Evolutionary conservation across 2,797 vertebrate species (phyloP).

Genomic region (Lepus oiostolus): DNA sequence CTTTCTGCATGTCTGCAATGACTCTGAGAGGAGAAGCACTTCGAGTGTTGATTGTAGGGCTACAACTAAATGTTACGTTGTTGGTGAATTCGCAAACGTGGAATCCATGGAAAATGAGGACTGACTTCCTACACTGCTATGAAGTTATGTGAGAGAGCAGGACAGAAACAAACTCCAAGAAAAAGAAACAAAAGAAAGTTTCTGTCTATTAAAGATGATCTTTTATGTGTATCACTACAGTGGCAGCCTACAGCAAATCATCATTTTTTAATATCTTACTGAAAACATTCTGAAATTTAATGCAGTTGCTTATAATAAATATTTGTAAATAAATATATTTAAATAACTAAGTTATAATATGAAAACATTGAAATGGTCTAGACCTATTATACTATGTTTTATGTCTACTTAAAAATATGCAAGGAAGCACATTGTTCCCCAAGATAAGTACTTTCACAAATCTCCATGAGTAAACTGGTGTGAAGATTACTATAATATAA

Average conservation of each 20-base stretch:
- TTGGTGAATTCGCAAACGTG: not conserved
- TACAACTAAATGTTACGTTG: not conserved
- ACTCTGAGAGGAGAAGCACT: not conserved
- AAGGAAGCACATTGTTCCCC: not conserved
- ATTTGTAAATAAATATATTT: not conserved
- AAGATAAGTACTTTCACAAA: not conserved
- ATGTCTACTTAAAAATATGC: slow-evolving; percentile 7
- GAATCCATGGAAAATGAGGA: not conserved
- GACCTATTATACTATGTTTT: not conserved
- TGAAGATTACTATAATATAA: not conserved
- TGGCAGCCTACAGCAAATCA: not conserved
- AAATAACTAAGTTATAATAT: not conserved
- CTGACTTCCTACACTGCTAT: not conserved
- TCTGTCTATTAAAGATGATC: not conserved
- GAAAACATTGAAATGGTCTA: not conserved
- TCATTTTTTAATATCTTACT: not conserved
- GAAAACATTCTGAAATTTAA: not conserved
- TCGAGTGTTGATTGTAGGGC: not conserved
- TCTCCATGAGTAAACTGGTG: not conserved
- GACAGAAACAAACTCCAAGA: not conserved
- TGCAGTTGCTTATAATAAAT: not conserved
- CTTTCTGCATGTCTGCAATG: not conserved
- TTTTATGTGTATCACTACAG: not conserved
- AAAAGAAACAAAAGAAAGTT: not conserved
- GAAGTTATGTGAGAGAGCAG: not conserved